Conservation (phyloP, 2,113 vertebrate genomes). For the Brachionichthys hirsutus region DNA sequence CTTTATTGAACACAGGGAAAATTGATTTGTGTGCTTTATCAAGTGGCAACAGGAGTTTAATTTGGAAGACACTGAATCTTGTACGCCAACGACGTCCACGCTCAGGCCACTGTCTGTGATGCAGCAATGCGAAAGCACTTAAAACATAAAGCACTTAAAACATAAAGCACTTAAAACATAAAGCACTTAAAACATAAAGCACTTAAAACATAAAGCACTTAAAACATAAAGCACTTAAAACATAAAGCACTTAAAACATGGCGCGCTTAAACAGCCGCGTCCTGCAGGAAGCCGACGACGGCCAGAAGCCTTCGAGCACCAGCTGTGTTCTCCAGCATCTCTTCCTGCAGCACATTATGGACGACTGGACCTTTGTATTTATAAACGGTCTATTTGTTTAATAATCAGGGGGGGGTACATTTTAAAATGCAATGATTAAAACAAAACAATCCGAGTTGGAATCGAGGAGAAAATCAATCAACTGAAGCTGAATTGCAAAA, state of each 20-base stretch:
- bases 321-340: neutral
- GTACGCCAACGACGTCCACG: neutral
- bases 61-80: constrained; percentile 9
- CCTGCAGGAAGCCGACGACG: constrained; percentile 8
- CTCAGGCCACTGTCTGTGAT: constrained; percentile 1
- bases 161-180: constrained; percentile 34
- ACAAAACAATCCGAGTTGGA: too few relatives aligned
- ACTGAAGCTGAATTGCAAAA: too few relatives aligned
- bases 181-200: constrained; percentile 32
- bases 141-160: constrained; percentile 31
- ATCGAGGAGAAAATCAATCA: too few relatives aligned
- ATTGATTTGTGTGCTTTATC: constrained; percentile 23
- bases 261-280: constrained; percentile 16
- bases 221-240: constrained; percentile 35
- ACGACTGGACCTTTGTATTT: too few relatives aligned
- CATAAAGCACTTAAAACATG: constrained; percentile 30
- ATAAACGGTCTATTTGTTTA: neutral
- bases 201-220: constrained; percentile 32
- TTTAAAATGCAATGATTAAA: too few relatives aligned
- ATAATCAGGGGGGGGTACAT: too few relatives aligned
- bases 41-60: constrained; percentile 39
- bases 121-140: constrained; percentile 25
- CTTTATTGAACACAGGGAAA: constrained; percentile 24
- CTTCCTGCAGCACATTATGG: neutral
- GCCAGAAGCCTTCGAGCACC: neutral